Evolutionary conservation across 2,797 vertebrate species (phyloP).

Genomic region (Aphelocoma californica): DNA sequence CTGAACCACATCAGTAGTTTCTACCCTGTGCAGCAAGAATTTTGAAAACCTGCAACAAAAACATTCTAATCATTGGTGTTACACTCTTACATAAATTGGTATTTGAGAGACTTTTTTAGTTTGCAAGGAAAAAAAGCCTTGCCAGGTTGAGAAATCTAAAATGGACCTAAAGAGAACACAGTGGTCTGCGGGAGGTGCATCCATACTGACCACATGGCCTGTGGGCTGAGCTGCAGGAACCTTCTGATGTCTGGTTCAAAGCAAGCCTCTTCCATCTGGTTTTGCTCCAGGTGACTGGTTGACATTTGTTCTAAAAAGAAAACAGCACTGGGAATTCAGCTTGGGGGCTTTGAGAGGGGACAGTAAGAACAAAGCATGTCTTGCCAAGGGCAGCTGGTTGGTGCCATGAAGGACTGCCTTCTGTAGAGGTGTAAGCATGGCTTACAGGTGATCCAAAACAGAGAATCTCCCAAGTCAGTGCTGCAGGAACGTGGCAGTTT

Average conservation of each 20-base stretch:
- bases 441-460: neutral
- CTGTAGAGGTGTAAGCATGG: neutral
- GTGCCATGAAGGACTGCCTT: neutral
- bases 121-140: neutral
- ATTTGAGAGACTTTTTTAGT: neutral
- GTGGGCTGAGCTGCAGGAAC: neutral
- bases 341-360: neutral
- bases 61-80: accelerated
- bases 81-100: neutral
- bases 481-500: neutral
- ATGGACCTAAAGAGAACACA: neutral
- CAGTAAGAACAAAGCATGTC: neutral
- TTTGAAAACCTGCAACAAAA: neutral
- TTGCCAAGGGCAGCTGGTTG: neutral
- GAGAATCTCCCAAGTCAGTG: neutral
- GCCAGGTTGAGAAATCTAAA: neutral
- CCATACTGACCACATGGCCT: neutral
- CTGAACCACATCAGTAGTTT: neutral
- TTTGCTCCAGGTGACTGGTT: neutral
- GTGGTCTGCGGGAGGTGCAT: neutral
- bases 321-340: neutral
- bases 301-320: neutral
- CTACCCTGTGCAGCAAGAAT: neutral
- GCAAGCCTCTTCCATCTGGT: neutral
- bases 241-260: neutral